A percentile compares a stretch with the other conserved stretches of the same genome.
Evolutionary conservation across 30 jellyfish, hydroid and myxozoan genomes (phyloP).

Genomic region (Nemopilema nomurai): DNA sequence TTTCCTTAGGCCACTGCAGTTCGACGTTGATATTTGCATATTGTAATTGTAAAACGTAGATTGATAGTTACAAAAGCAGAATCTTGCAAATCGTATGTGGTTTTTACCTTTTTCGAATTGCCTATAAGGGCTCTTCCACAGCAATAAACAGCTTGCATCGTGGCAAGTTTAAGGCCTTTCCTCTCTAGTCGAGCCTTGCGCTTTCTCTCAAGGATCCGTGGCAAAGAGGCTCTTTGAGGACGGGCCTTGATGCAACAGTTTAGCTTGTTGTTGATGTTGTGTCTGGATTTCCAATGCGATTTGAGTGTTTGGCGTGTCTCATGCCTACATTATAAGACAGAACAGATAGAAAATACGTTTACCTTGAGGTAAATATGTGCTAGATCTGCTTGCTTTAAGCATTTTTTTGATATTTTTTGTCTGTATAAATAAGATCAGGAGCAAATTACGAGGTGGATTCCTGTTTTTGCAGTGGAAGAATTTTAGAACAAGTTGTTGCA

Average conservation of each 20-base stretch:
- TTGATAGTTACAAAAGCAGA: neutral
- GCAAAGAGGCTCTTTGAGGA: slow-evolving; percentile 7
- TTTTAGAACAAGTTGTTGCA: too few species aligned
- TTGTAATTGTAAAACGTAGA: neutral
- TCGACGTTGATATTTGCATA: neutral
- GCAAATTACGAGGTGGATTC: too few species aligned
- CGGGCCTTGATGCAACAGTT: neutral
- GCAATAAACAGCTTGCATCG: slow-evolving; percentile 57
- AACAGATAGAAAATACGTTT: too few species aligned
- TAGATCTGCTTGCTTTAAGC: too few species aligned
- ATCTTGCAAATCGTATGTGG: neutral
- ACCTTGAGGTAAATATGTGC: too few species aligned
- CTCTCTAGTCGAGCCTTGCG: neutral
- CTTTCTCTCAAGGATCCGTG: neutral
- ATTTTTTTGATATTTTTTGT: too few species aligned
- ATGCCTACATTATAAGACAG: too few species aligned
- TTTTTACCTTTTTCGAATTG: slow-evolving; percentile 46
- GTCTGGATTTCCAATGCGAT: neutral
- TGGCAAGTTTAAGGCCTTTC: neutral
- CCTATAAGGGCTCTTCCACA: slow-evolving; percentile 40
- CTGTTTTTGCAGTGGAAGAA: too few species aligned
- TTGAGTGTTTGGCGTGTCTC: neutral
- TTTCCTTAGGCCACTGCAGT: neutral
- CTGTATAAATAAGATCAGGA: too few species aligned
- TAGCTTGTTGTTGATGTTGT: neutral